Conservation (phyloP, 1,140 invertebrate genomes). For the Hetaerina americana region DNA sequence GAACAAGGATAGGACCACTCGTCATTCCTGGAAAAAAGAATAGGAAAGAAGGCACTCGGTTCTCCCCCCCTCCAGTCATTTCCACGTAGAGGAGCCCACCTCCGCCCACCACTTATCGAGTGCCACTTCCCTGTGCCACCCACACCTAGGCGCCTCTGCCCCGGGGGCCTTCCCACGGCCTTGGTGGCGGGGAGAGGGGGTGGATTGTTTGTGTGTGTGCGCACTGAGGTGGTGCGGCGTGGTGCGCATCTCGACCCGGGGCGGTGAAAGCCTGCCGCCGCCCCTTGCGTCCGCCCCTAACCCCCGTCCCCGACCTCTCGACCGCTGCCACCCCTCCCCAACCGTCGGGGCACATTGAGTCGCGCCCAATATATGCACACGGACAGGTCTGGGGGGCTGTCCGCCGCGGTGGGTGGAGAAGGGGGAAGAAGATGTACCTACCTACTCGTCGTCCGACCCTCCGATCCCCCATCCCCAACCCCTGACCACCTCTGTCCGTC, state of each 20-base stretch:
- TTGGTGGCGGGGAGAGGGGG: too few relatives aligned
- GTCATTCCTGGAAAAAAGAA: not conserved
- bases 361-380: not conserved
- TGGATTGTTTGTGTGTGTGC: too few relatives aligned
- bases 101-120: not conserved
- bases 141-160: not conserved
- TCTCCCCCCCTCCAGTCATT: too few relatives aligned
- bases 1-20: not conserved
- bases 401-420: too few relatives aligned
- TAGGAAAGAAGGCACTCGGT: too few relatives aligned
- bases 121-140: not conserved
- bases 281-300: not conserved
- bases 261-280: not conserved
- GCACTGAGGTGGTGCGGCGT: not conserved
- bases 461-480: too few relatives aligned
- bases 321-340: too few relatives aligned
- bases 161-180: not conserved
- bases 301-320: not conserved
- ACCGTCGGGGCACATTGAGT: not conserved
- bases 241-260: not conserved
- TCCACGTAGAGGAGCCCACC: too few relatives aligned
- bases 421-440: too few relatives aligned
- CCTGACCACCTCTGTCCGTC: too few relatives aligned
- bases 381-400: too few relatives aligned
- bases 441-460: too few relatives aligned